Evolutionary conservation across 2,888 invertebrate genomes (phyloP), one percentile per base, ranked within the genome.

Genomic region (Drosophila testacea): DNA sequence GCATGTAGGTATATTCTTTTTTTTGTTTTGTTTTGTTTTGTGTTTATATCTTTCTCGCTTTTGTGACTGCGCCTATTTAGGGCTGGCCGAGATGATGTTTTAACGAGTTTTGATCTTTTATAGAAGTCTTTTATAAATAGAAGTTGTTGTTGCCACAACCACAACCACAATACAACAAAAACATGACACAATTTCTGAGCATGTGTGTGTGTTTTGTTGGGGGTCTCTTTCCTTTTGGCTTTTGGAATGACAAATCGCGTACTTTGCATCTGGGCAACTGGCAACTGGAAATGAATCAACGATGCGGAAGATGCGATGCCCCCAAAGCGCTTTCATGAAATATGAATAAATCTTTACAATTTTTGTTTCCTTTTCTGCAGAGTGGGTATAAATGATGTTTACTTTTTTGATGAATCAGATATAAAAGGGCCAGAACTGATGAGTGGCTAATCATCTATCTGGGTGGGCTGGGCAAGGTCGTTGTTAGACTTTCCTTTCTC

Each of bases 381-480:
- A 4, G 0, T 0, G 13, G 28, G 46, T 36, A 38, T 47, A 50
- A 56, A 63, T 50, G 39, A 64, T 64, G 63, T 64, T 64, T 64
- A 41, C 56, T 27, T 36, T 36, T 28, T 41, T 34, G 55, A 47
- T 63, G 62, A 63, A 54, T 63, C 56, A 50, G 48, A 46, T 36
- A 28, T 13, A 16, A 56, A 46, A 48, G 48, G 22, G 11, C 10
- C 16, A 38, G 27, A 44, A 27, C 42, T 44, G 56, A 44, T 44
- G 28, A 44, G 41, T 41, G 36, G 36, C 47, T 55, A 69, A 61
- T 77, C 44, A 54, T 44, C 57, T 71, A 60, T 56, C 65, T 73
- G 69, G 77, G 74, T 78, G 77, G 78, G 56, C 81, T 59, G 69
- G 55, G 68, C 87, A 83, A 87, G 83, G 84, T 87, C 87, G 83